Evolutionary conservation across 2,113 vertebrate genomes (phyloP), one percentile per base, ranked within the genome.

Genomic region (Vulpes vulpes): DNA sequence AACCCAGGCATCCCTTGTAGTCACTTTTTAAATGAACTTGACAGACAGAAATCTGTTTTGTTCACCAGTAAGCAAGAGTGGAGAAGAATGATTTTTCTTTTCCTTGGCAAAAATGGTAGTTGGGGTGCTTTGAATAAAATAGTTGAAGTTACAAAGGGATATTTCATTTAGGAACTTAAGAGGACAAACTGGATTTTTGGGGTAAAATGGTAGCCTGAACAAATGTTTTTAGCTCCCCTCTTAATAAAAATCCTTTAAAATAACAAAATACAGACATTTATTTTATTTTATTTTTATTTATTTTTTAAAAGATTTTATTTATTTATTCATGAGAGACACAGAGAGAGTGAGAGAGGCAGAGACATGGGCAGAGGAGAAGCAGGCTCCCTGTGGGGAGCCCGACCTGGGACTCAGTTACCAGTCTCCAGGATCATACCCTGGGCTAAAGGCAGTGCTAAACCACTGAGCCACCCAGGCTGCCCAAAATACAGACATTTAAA

Each of bases 151-250:
- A 30, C 17, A 79, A 84, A 82, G 23, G 32, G 86, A 7, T 69
- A 94, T 79, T 86, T 96, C n/a, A 43, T 67, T 81, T 91, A 78
- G 62, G 51, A 86, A 57, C 86, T 87, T 43, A 60, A 87, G 67
- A 69, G n/a, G 22, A 92, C 55, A 60, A 16, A 67, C 15, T 94
- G 27, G 15, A 60, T 55, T 91, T 95, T 93, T 88, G 55, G 73
- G 81, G 25, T 80, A 35, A 74, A 53, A 62, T 74, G 51, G 27
- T 20, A 88, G 23, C 32, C 22, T 11, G 38, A 74, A 67, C 49
- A 89, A 12, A 38, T 51, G 25, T 30, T 49, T 73, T 4, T 55
- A 59, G 7, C 30, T 79, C 32, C 12, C 8, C 6, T 83, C 11
- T 83, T 80, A 80, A 6, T 71, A 84, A 60, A 89, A 88, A 22